Conservation (phyloP, 2,113 vertebrate genomes). For the Verasper variegatus region DNA sequence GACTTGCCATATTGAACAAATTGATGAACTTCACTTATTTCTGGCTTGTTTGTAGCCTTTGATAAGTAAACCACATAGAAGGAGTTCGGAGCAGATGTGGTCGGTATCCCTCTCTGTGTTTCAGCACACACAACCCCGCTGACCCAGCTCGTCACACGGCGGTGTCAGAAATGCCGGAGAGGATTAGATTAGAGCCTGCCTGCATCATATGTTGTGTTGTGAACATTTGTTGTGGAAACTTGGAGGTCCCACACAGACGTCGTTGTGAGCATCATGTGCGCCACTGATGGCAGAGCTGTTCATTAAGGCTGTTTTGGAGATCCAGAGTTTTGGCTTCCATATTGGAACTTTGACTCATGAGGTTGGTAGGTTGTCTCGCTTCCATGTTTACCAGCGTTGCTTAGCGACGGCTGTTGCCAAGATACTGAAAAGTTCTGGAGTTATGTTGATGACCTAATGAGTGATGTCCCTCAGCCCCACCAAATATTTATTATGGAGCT, state of each 20-base stretch:
- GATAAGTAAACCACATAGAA: slow-evolving; percentile 27
- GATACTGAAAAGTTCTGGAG: slow-evolving; percentile 58
- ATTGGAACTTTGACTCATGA: slow-evolving; percentile 72
- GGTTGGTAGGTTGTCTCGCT: slow-evolving; percentile 51
- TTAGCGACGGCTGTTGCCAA: slow-evolving; percentile 52
- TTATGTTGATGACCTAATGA: slow-evolving; percentile 57
- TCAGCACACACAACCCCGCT: background rate
- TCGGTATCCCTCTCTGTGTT: slow-evolving; percentile 13
- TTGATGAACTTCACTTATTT: slow-evolving; percentile 54
- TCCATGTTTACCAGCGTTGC: slow-evolving; percentile 70
- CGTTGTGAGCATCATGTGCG: slow-evolving; percentile 40
- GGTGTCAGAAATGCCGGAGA: slow-evolving; percentile 63
- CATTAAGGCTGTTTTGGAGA: slow-evolving; percentile 55
- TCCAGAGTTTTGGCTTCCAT: slow-evolving; percentile 53
- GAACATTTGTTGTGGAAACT: slow-evolving; percentile 71
- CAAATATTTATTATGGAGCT: slow-evolving; percentile 49
- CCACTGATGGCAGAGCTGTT: slow-evolving; percentile 43
- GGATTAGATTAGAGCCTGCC: slow-evolving; percentile 56
- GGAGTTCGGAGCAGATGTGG: slow-evolving; percentile 19
- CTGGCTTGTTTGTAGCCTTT: slow-evolving; percentile 22
- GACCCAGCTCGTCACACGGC: slow-evolving; percentile 43
- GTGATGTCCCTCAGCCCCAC: slow-evolving; percentile 44
- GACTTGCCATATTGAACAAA: slow-evolving; percentile 21
- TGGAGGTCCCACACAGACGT: slow-evolving; percentile 31
- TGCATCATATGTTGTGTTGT: slow-evolving; percentile 58